Evolutionary conservation across 2,888 invertebrate species (phyloP).

Genomic region (Scaeva pyrastri): DNA sequence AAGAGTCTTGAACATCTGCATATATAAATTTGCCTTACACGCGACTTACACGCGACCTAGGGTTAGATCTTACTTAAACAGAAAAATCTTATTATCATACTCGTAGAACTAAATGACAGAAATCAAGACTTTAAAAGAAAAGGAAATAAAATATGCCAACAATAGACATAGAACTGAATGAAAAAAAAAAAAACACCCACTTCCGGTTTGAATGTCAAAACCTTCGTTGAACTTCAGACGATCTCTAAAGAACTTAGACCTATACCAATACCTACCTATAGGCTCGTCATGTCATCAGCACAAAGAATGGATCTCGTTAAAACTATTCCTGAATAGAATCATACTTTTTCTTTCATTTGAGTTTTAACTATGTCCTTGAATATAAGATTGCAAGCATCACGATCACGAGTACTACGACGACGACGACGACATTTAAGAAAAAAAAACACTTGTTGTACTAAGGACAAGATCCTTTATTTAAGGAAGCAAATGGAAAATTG

Average conservation of each 20-base stretch:
- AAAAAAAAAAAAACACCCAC: slow-evolving; percentile 65
- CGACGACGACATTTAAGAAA: too few species aligned
- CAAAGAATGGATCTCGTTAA: slow-evolving; percentile 61
- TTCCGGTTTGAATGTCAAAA: slow-evolving; percentile 71
- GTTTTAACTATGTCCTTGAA: slow-evolving; percentile 41
- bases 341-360: slow-evolving; percentile 71
- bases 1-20: slow-evolving; percentile 46
- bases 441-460: slow-evolving; percentile 66
- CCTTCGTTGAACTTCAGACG: slow-evolving; percentile 56
- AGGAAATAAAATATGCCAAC: slow-evolving; percentile 45
- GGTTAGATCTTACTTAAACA: slow-evolving; percentile 23
- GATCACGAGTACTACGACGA: too few species aligned
- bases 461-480: slow-evolving; percentile 39
- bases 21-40: slow-evolving; percentile 30
- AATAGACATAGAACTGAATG: slow-evolving; percentile 3
- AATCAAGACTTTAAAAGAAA: slow-evolving; percentile 12
- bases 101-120: slow-evolving; percentile 28
- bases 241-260: slow-evolving; percentile 42
- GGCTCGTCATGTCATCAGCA: neutral
- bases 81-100: neutral
- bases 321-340: slow-evolving; percentile 14
- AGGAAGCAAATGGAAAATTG: slow-evolving; percentile 63
- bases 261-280: slow-evolving; percentile 70
- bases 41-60: slow-evolving; percentile 67
- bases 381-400: neutral